phyloP scores from a whole-genome alignment of 2,888 invertebrate species.

The Trypoxylon attenuatum region DNA sequence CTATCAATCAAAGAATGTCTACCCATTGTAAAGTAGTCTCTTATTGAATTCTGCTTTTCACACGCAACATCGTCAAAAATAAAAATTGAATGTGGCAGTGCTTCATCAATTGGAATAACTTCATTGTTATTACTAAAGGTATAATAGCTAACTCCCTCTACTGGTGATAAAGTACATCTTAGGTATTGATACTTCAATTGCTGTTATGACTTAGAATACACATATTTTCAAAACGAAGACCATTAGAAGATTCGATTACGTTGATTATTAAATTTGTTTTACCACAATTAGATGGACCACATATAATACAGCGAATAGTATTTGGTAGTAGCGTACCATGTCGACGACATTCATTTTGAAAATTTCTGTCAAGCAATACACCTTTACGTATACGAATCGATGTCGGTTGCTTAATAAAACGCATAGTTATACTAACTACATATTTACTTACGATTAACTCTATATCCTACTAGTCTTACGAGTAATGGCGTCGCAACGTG shows the following conservation, averaged over 20 bases:
- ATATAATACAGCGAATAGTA: constrained; percentile 31
- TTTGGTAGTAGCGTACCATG: constrained; percentile 60
- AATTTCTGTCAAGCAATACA: neutral
- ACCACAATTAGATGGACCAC: constrained; percentile 32
- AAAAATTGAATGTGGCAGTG: constrained; percentile 61
- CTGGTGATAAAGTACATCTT: constrained; percentile 11
- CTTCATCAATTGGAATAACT: constrained; percentile 46
- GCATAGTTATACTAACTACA: neutral
- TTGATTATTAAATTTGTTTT: constrained; percentile 50
- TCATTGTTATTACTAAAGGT: constrained; percentile 29
- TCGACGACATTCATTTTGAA: neutral
- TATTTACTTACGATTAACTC: neutral
- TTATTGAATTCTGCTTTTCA: constrained; percentile 57
- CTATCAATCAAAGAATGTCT: constrained; percentile 63
- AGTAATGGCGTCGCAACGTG: no score
- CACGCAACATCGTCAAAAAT: constrained; percentile 60
- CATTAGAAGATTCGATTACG: constrained; percentile 35
- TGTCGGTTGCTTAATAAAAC: neutral
- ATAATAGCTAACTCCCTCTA: constrained; percentile 10
- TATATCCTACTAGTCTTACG: neutral
- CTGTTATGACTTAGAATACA: constrained; percentile 39
- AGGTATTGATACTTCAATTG: constrained; percentile 40
- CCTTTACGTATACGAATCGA: neutral
- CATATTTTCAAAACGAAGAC: constrained; percentile 32
- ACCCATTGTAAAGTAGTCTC: constrained; percentile 62